Base-by-base conservation (phyloP, 2,797 vertebrate genomes). In the Sparus aurata region DNA sequence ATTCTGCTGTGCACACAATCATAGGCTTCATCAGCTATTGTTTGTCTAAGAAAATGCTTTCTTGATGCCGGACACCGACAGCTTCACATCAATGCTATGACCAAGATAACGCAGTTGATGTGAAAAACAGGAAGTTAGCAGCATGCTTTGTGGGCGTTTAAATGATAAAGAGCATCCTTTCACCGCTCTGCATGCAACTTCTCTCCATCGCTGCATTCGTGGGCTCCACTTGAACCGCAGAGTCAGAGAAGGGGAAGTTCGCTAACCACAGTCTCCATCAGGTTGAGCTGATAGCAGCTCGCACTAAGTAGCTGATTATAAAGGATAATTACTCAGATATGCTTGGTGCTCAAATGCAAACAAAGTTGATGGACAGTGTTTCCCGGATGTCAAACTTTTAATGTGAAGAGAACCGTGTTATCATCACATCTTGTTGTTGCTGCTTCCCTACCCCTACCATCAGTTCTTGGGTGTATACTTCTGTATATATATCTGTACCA, bases 51-150 rank as follows among this genome's bases (percentile, higher is more conserved):
- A 79, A 34, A 30, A 54, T 57, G 5, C 34, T 70, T 69, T 49
- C 52, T 30, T 50, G 17, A 50, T 80, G 20, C 16, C 16, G 47
- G 16, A 68, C 53, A 69, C 25, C 10, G 38, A 65, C 61, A 46
- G 50, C 11, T 50, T 80, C 27, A 59, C 46, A 54, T 15, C 23
- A 50, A 49, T 53, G 27, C 18, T 25, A 16, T 6, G 1, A 49
- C 17, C 12, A 11, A 72, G 59, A 72, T 52, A n/a, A 52, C 25
- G 59, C 50, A 41, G 41, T 53, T 62, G 49, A 73, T 20, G 63
- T 65, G 65, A 78, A 74, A 83, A 82, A 85, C 86, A 88, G 86
- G 84, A 91, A 20, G 34, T 73, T n/a, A 17, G 79, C 75, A 54
- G 17, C 41, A n/a, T 55, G 57, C 70, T 80, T 67, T 63, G 78